These are phyloP conservation scores for Eupithecia centaureata DNA, from an alignment of 2,888 invertebrate genomes.

Conservation along the genomic window DNA sequence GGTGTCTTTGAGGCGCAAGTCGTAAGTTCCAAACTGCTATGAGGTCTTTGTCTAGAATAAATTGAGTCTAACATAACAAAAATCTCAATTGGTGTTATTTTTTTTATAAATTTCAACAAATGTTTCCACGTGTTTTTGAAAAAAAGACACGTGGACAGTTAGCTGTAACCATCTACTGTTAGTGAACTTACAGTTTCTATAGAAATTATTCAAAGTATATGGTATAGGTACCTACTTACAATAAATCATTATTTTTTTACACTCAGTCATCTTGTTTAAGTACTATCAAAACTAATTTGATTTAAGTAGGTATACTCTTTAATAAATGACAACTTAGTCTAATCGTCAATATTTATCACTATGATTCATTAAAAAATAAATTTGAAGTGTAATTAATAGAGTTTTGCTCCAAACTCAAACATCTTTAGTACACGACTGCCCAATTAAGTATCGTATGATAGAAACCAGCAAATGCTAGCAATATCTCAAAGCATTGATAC, in stretches of 20 bases:
- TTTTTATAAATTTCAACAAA: too few relatives aligned
- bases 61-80: background rate
- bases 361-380: too few relatives aligned
- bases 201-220: background rate
- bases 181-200: background rate
- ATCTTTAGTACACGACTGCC: background rate
- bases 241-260: background rate
- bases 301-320: too few relatives aligned
- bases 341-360: too few relatives aligned
- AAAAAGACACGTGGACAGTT: background rate
- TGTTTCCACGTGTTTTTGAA: too few relatives aligned
- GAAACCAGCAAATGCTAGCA: conserved; percentile 40
- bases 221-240: too few relatives aligned
- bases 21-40: background rate
- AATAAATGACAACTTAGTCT: too few relatives aligned
- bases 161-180: background rate
- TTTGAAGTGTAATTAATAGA: background rate
- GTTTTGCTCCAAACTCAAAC: background rate
- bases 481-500: conserved; percentile 55
- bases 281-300: background rate
- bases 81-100: too few relatives aligned
- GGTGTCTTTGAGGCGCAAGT: background rate
- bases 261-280: background rate
- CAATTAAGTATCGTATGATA: conserved; percentile 30
- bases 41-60: background rate